A percentile compares a stretch with the other conserved stretches of the same genome.
Conservation (phyloP, 2,113 vertebrate species). For the Anthoscopus minutus region DNA sequence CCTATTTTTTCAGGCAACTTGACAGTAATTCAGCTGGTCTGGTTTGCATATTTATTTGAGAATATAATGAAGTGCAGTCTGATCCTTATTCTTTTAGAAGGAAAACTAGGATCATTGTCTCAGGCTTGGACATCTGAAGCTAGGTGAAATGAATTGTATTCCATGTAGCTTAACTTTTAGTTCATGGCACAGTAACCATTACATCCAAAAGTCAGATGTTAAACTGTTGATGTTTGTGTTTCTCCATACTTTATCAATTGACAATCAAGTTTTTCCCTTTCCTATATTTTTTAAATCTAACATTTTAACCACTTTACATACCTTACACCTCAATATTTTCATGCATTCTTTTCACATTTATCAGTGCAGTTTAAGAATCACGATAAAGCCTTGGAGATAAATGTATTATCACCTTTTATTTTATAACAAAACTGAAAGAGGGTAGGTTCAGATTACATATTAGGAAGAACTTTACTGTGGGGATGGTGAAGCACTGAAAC, state of each 20-base stretch:
- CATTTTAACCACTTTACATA: background rate
- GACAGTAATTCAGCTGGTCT: background rate
- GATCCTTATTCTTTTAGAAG: background rate
- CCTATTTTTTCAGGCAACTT: background rate
- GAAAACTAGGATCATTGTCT: background rate
- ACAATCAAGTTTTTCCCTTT: background rate
- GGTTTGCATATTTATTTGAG: background rate
- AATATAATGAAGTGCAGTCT: background rate
- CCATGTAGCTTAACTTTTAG: background rate
- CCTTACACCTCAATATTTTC: background rate
- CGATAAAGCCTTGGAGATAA: background rate
- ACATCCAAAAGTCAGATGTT: background rate
- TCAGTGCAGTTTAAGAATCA: background rate
- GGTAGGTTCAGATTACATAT: background rate
- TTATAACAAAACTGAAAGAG: background rate
- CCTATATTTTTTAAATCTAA: background rate
- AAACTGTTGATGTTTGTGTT: background rate
- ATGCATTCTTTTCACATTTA: background rate
- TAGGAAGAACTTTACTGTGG: background rate
- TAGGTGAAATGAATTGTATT: background rate
- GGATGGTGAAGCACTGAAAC: background rate
- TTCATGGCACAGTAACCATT: background rate
- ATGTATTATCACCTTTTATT: background rate
- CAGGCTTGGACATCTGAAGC: background rate
- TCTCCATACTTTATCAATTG: background rate